These are phyloP conservation scores for Pseudochirops cupreus DNA, from an alignment of 2,797 vertebrate species.

Conservation along the genomic window DNA sequence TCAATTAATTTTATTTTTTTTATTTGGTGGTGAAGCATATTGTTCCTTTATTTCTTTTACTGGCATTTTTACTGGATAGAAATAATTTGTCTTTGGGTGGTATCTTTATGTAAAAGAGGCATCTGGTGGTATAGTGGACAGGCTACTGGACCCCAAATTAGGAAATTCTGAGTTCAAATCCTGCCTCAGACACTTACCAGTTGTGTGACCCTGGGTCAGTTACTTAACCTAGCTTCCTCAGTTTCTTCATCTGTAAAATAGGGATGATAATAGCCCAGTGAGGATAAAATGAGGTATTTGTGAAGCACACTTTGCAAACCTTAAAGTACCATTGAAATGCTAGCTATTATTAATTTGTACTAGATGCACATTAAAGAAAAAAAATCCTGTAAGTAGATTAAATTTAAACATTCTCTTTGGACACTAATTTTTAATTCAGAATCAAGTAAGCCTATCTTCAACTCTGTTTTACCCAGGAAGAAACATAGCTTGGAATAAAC, in stretches of 20 bases:
- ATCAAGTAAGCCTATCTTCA: not conserved
- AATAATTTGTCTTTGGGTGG: not conserved
- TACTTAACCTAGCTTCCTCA: not conserved
- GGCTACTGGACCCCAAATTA: not conserved
- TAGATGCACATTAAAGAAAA: not conserved
- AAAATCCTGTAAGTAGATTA: not conserved
- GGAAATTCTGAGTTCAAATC: not conserved
- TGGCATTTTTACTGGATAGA: not conserved
- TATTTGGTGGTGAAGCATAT: not conserved
- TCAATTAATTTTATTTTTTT: not conserved
- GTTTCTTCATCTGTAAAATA: not conserved
- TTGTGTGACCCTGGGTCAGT: not conserved
- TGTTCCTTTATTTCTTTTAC: not conserved
- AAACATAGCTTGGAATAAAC: not conserved
- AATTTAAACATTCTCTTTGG: not conserved
- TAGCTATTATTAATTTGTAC: not conserved
- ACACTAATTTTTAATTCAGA: not conserved
- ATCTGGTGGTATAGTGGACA: not conserved
- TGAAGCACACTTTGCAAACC: not conserved
- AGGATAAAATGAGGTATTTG: not conserved
- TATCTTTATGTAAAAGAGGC: not conserved
- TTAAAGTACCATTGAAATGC: not conserved
- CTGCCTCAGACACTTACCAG: not conserved
- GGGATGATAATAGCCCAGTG: not conserved
- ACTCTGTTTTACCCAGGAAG: not conserved